Base-by-base conservation (phyloP, 2,797 vertebrate genomes). In the Neomorphus geoffroyi region DNA sequence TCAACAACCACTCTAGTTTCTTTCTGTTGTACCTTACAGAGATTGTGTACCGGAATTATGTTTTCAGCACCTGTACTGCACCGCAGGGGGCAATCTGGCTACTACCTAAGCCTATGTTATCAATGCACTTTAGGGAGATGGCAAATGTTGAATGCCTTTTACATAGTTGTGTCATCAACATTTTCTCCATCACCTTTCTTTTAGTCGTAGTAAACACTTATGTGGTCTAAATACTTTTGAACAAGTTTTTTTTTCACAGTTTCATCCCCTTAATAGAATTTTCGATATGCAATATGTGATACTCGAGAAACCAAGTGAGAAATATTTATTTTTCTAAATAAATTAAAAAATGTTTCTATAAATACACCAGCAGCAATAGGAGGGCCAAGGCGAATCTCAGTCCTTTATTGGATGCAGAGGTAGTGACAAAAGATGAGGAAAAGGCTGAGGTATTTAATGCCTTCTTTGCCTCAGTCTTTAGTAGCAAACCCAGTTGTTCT, bases 71-170 rank as follows among this genome's bases (percentile, higher is more conserved):
- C n/a, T 48, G 12, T 64, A 39, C 3, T 1, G 1, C 48, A 74
- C 8, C 18, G 32, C 0, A 0, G 18, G 27, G 58, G 30, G 19
- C 35, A 80, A 45, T 56, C 30, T 50, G 18, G 6, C 10, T 27
- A 24, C 35, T 79, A 43, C 10, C 7, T 74, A 46, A 10, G 5
- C 8, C 10, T 50, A 0, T 27, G 17, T 32, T 50, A 23, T 37
- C 14, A 41, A 8, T 53, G 27, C 19, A 24, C 3, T 2, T 69
- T 41, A 50, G 24, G 81, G 27, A 77, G 33, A 57, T 8, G 4
- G 4, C 35, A 58, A 80, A 2, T 5, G 8, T 53, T 78, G 37
- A 86, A 61, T 9, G 13, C 0, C 8, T 85, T 80, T 57, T 51
- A 21, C 14, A 22, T 4, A 48, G 13, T 45, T 70, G 10, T 8